phyloP scores from a whole-genome alignment of 2,797 vertebrate species.

The Gadopsis marmoratus region DNA sequence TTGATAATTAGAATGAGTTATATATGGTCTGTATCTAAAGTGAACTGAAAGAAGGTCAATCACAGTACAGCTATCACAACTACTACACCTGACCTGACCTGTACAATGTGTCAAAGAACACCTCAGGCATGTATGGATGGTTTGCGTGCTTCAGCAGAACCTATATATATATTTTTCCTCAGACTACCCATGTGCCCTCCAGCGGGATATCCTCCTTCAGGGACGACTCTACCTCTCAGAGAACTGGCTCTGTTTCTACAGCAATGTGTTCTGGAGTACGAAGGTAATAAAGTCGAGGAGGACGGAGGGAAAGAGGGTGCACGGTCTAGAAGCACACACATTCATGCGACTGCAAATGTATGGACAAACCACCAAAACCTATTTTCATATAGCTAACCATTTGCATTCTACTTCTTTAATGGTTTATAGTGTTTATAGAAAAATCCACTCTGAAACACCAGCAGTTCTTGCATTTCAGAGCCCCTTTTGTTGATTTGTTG shows the following conservation, averaged over 20 bases:
- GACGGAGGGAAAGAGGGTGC: neutral
- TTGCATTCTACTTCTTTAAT: neutral
- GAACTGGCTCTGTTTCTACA: conserved; percentile 96
- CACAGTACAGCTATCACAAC: neutral
- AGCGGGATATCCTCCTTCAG: conserved; percentile 95
- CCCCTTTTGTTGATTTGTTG: neutral
- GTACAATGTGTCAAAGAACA: neutral
- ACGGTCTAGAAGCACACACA: neutral
- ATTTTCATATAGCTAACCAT: neutral
- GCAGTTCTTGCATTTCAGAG: neutral
- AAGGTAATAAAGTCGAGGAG: conserved; percentile 83
- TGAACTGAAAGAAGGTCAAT: conserved; percentile 3
- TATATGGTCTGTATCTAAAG: neutral
- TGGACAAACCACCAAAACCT: neutral
- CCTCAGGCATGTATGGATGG: neutral
- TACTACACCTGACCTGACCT: neutral
- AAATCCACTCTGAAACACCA: neutral
- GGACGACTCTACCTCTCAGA: conserved; percentile 93
- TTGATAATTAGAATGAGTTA: neutral
- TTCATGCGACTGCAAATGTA: neutral
- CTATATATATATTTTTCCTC: conserved; percentile 1
- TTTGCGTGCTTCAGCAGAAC: neutral
- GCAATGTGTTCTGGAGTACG: conserved; percentile 95
- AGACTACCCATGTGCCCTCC: conserved; percentile 96
- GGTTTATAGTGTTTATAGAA: neutral